Evolutionary conservation across 2,797 vertebrate species (phyloP).

Genomic region (Sebastes nivosus): DNA sequence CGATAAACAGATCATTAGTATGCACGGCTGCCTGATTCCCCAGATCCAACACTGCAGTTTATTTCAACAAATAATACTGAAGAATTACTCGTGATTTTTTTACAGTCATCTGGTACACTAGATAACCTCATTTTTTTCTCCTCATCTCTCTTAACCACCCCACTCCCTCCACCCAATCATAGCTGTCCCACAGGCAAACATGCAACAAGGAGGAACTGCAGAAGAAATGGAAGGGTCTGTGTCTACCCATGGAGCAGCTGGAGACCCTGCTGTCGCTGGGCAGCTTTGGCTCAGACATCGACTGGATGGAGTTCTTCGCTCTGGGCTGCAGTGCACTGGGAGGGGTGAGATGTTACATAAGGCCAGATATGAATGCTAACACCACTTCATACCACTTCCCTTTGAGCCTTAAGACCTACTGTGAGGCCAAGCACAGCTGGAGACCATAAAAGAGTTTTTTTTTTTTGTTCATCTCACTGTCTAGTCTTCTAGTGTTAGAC

Average conservation of each 20-base stretch:
- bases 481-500: neutral
- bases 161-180: neutral
- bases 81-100: neutral
- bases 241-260: slow-evolving; percentile 85
- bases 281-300: slow-evolving; percentile 69
- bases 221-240: slow-evolving; percentile 85
- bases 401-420: slow-evolving; percentile 13
- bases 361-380: slow-evolving; percentile 36
- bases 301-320: slow-evolving; percentile 90
- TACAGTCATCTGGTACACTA: slow-evolving; percentile 4
- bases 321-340: slow-evolving; percentile 88
- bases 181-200: slow-evolving; percentile 51
- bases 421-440: slow-evolving; percentile 19
- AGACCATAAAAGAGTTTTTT: slow-evolving; percentile 11
- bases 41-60: neutral
- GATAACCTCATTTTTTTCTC: neutral
- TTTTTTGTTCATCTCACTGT: slow-evolving; percentile 17
- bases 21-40: neutral
- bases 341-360: slow-evolving; percentile 78
- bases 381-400: slow-evolving; percentile 20
- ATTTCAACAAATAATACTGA: slow-evolving; percentile 3
- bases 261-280: slow-evolving; percentile 82
- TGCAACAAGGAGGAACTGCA: slow-evolving; percentile 79
- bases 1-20: neutral
- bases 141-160: neutral